Percentiles rank a stretch among this genome's conserved stretches.
These are phyloP conservation scores for Limnephilus rhombicus DNA, from an alignment of 2,888 invertebrate species.

Conservation along the genomic window DNA sequence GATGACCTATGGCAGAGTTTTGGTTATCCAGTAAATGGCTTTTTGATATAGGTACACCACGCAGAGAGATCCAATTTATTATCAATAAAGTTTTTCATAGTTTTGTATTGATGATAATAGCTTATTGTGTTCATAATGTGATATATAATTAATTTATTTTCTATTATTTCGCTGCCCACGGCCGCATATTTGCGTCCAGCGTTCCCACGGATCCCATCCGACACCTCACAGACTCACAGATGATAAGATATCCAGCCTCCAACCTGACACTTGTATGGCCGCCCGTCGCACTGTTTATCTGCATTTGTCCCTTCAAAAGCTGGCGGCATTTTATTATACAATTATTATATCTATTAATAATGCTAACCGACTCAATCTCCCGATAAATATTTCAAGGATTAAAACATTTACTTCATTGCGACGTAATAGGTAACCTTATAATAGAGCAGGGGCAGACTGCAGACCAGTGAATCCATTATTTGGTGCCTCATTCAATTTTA, in stretches of 20 bases:
- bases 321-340: not conserved
- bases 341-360: not conserved
- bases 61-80: too few relatives aligned
- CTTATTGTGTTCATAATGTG: not conserved
- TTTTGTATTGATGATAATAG: not conserved
- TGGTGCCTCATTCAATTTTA: too few relatives aligned
- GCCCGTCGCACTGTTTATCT: not conserved
- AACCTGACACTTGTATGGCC: slow-evolving; percentile 13
- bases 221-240: not conserved
- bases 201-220: slow-evolving; percentile 23
- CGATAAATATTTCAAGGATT: not conserved
- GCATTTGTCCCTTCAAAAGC: not conserved
- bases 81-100: not conserved
- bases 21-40: too few relatives aligned
- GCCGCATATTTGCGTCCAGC: not conserved
- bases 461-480: too few relatives aligned
- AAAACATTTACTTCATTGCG: not conserved
- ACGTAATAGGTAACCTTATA: not conserved
- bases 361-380: not conserved
- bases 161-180: slow-evolving; percentile 18
- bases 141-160: not conserved
- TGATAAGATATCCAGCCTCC: slow-evolving; percentile 7
- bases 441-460: too few relatives aligned
- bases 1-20: too few relatives aligned
- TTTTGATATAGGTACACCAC: too few relatives aligned